Evolutionary conservation across 2,888 invertebrate species (phyloP), one percentile per base, ranked within the genome.

Genomic region (Lochmaea capreae): DNA sequence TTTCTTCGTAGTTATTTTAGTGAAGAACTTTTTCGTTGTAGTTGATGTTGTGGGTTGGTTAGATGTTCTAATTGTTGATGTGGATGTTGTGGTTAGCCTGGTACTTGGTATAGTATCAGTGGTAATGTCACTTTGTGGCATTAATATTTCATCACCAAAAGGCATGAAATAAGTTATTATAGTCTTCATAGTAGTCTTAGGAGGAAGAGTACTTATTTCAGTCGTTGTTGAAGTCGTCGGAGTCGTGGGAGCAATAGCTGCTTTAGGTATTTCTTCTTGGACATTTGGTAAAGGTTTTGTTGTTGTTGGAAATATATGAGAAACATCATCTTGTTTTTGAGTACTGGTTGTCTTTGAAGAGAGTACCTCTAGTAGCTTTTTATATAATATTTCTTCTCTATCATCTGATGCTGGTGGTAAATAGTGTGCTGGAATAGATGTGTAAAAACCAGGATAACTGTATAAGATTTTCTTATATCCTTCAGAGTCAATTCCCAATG

Each of bases 371-470:
- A 85, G 73, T 26, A 85, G 78, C 18, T 81, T 81, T 58, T 83
- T 83, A 71, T 85, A 85, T 5, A 85, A 75, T 67, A 83, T 81
- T 11, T 82, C 77, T 76, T 85, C 84, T 74, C 79, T 80, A 14
- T 80, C 78, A 73, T 81, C 78, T 63, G 14, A 22, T 42, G 8
- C 26, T n/a, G 54, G 65, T 46, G 71, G 62, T 12, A 63, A 12
- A 43, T 63, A 63, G 11, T 63, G 62, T 42, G 42, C 43, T n/a
- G 77, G 72, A 22, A 72, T 67, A 5, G 77, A 68, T 14, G 79
- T 76, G 67, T 74, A 78, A 52, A 81, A 80, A 54, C 78, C 82
- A 2, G 83, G 82, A 69, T 81, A 80, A 75, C 81, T 81, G 18
- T 83, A 83, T 49, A 84, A 76, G 43, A 83, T 75, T 70, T 84